Conservation (phyloP, 2,797 vertebrate genomes). For the Graptemys geographica region DNA sequence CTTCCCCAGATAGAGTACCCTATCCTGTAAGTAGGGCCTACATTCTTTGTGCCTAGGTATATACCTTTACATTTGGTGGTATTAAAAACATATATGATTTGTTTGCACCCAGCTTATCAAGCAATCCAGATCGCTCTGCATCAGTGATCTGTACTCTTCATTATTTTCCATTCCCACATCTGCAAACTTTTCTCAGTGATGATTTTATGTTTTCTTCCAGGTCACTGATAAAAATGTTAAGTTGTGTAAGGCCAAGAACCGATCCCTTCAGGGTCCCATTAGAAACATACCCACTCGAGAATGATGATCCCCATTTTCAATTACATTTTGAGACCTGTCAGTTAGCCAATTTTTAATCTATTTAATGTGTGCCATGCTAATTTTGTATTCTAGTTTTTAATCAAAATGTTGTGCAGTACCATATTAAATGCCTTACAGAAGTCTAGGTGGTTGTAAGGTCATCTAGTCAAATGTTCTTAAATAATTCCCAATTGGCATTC, state of each 20-base stretch:
- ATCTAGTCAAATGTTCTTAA: background rate
- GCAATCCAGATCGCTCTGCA: background rate
- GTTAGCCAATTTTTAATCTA: background rate
- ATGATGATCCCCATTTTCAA: background rate
- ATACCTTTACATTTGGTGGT: background rate
- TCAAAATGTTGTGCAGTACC: background rate
- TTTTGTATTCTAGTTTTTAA: background rate
- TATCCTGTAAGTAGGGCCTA: background rate
- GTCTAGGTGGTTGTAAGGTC: background rate
- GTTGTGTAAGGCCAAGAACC: background rate
- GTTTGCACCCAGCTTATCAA: background rate
- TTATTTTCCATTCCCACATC: background rate
- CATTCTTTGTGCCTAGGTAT: background rate
- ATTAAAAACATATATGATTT: background rate
- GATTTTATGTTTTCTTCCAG: background rate
- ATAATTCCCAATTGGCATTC: background rate
- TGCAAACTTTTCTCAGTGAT: background rate
- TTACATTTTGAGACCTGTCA: background rate
- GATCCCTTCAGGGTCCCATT: background rate
- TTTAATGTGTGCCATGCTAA: background rate
- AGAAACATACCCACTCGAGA: background rate
- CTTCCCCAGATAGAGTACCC: background rate
- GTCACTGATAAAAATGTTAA: background rate
- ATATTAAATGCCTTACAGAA: background rate
- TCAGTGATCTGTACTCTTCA: background rate